A percentile compares a stretch with the other conserved stretches of the same genome.
phyloP scores from a whole-genome alignment of 2,797 vertebrate genomes.

The Sternotherus odoratus region DNA sequence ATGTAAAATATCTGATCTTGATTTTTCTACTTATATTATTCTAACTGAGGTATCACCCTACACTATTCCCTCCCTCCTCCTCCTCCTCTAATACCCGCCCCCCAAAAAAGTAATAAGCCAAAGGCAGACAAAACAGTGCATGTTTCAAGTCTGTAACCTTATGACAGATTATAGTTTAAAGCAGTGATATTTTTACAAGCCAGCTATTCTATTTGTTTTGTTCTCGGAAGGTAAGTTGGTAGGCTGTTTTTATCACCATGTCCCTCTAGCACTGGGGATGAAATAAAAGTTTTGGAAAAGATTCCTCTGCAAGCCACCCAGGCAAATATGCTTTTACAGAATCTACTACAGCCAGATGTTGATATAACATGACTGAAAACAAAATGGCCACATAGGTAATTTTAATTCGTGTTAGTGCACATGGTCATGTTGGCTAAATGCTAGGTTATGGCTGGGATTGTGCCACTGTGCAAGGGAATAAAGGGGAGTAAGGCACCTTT shows the following conservation, averaged over 20 bases:
- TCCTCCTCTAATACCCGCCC: background rate
- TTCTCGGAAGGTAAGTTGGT: background rate
- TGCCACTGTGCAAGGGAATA: background rate
- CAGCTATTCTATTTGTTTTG: background rate
- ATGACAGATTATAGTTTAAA: background rate
- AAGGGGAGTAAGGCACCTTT: background rate
- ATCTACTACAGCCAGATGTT: background rate
- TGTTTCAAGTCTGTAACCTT: background rate
- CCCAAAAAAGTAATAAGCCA: background rate
- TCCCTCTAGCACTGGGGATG: background rate
- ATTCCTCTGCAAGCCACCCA: background rate
- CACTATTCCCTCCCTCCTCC: background rate
- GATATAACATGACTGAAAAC: background rate
- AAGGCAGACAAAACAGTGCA: background rate
- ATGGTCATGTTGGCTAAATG: background rate
- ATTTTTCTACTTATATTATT: background rate
- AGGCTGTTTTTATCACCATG: background rate
- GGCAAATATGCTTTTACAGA: background rate
- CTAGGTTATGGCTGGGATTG: background rate
- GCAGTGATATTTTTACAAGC: background rate
- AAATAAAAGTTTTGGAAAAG: background rate
- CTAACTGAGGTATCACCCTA: background rate
- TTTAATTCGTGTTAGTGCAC: background rate
- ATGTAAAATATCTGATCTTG: background rate
- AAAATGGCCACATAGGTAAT: background rate